Base-by-base conservation (phyloP, 2,888 invertebrate species). In the Xiphydria camelus region DNA sequence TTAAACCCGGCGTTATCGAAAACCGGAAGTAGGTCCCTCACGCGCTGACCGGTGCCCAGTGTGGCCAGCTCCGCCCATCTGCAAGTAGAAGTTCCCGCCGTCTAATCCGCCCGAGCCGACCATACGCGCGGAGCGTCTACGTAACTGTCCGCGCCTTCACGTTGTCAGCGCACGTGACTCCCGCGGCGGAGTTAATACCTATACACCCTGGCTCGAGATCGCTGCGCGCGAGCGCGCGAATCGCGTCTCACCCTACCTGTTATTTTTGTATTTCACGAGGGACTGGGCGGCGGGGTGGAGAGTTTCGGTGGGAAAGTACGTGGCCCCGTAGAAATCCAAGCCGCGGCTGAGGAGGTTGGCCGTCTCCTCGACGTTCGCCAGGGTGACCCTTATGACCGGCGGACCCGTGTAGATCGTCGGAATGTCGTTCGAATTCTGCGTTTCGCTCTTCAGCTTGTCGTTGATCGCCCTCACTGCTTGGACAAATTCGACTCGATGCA, bases 1-100 rank as follows among this genome's bases (percentile, higher is more conserved):
- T 86, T 80, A 77, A 91, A 91, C n/a, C 89, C 90, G 56, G 89
- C 83, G 63, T 90, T 87, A 76, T 91, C 91, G 74, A 91, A 91
- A 38, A 91, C 91, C 20, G 91, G 91, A 58, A 89, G 80, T 45
- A 88, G 76, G 63, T 88, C 88, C 47, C 86, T 81, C 38, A 88
- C 87, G 62, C 87, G 80, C 57, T 74, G 75, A 48, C 77, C 77
- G 29, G 73, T 67, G 35, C 86, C 84, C 18, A 86, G 82, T 43
- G 86, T 77, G 32, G 83, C 84, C 32, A 87, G 83, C 49, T 87
- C 86, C 39, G 83, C 78, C 73, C 85, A 82, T 77, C 86, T 85
- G 75, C 55, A 64, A 57, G 49, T 45, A 53, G 39, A 23, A 59
- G 58, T 6, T n/a, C n/a, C n/a, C n/a, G n/a, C n/a, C n/a, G n/a